Evolutionary conservation across 1,140 invertebrate species (phyloP).

Genomic region (Drosophila carrolli): DNA sequence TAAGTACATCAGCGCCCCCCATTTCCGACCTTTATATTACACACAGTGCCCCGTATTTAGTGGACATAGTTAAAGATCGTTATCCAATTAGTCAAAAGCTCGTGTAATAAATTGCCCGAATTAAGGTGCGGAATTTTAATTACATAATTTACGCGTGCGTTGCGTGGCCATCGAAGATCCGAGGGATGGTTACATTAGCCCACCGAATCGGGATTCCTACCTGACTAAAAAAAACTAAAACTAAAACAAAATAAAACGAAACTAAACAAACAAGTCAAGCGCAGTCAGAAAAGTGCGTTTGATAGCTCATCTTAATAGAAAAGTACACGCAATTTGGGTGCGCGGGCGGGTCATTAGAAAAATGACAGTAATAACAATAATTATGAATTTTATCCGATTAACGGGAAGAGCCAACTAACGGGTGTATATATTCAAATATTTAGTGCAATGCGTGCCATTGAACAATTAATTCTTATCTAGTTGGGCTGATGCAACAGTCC

Average conservation of each 20-base stretch:
- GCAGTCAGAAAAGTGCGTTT: slow-evolving; percentile 72
- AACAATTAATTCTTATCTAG: slow-evolving; percentile 84
- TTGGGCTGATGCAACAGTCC: slow-evolving; percentile 78
- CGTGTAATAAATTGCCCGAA: slow-evolving; percentile 81
- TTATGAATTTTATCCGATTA: slow-evolving; percentile 85
- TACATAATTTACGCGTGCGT: slow-evolving; percentile 83
- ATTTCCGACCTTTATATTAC: neutral
- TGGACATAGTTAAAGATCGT: slow-evolving; percentile 76
- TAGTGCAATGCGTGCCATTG: slow-evolving; percentile 82
- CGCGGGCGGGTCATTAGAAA: slow-evolving; percentile 69
- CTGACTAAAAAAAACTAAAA: neutral
- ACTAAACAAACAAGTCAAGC: slow-evolving; percentile 50
- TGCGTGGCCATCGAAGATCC: slow-evolving; percentile 39
- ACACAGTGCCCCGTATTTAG: slow-evolving; percentile 17
- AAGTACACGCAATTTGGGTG: slow-evolving; percentile 80
- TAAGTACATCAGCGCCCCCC: slow-evolving; percentile 27
- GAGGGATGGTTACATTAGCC: slow-evolving; percentile 20
- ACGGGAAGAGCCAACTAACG: slow-evolving; percentile 48
- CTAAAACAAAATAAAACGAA: slow-evolving; percentile 11
- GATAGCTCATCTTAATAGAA: slow-evolving; percentile 84
- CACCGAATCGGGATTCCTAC: slow-evolving; percentile 19
- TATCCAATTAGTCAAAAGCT: slow-evolving; percentile 83
- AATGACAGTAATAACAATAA: slow-evolving; percentile 84
- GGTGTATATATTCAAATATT: slow-evolving; percentile 70
- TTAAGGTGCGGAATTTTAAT: slow-evolving; percentile 84